Base-by-base conservation (phyloP, 2,888 invertebrate genomes). In the Acronicta leporina region DNA sequence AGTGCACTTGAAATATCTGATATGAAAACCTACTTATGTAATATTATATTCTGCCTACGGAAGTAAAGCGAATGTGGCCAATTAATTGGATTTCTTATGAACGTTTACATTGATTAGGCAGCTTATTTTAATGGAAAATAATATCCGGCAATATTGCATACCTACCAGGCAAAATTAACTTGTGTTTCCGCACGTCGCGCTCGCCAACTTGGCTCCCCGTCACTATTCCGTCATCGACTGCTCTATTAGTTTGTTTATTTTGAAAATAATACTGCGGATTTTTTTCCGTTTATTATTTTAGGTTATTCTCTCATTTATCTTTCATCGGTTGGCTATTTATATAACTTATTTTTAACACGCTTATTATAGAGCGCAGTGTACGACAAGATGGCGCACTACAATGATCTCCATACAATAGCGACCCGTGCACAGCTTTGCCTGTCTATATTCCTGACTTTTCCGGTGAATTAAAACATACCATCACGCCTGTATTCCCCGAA, bases 1-100 rank as follows among this genome's bases (percentile, higher is more conserved):
- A 97, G 98, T 97, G 35, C 40, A 47, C n/a, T 27, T 27, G 10
- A 45, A 14, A 14, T 13, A 10, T 30, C n/a, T 30, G 14, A 9
- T 30, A 11, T 3, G 11, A 11, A 33, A 33, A 11, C 4, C 10
- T 11, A 1, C 30, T 10, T 30, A 10, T 4, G 20, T 20, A 30
- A 30, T n/a, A n/a, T n/a, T n/a, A n/a, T n/a, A n/a, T n/a, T n/a
- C n/a, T n/a, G n/a, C n/a, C n/a, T n/a, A 3, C 20, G 20, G 20
- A 20, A 20, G 4, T 20, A 4, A 20, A 20, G 20, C 4, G 2
- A 3, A 20, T 20, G 20, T 20, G 20, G 20, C 20, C 20, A 3
- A 20, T 4, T 3, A 20, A 20, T 20, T 20, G 4, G 20, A 20
- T 20, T 20, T 20, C 48, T 41, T 51, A 16, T 49, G 45, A 25